Percentiles rank a stretch among this genome's conserved stretches.
phyloP scores from a whole-genome alignment of 1,140 invertebrate genomes.

The Pachypsylla venusta region DNA sequence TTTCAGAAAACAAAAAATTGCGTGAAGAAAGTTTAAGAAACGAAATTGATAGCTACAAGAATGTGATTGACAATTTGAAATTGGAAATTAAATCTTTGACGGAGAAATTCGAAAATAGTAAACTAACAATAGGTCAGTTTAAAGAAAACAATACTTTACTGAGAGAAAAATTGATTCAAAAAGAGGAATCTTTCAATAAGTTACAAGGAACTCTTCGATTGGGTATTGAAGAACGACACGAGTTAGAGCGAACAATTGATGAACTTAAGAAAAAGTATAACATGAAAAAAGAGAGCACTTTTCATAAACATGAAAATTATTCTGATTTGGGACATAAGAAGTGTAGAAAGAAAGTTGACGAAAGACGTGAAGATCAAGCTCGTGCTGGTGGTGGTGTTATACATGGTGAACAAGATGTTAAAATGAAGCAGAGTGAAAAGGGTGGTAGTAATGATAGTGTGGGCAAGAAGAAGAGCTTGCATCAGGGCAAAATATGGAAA shows the following conservation, averaged over 20 bases:
- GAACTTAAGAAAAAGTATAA: neutral
- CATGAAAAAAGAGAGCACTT: too few species aligned
- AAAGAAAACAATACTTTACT: neutral
- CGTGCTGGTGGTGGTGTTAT: too few species aligned
- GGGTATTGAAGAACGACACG: neutral
- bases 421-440: too few species aligned
- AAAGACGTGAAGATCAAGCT: too few species aligned
- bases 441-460: too few species aligned
- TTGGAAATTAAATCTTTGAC: neutral
- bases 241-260: neutral
- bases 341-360: too few species aligned
- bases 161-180: neutral
- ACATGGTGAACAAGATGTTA: too few species aligned
- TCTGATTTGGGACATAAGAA: too few species aligned
- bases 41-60: neutral
- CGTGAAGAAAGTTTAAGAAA: neutral
- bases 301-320: too few species aligned
- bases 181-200: neutral
- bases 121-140: neutral
- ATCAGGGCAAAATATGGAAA: too few species aligned
- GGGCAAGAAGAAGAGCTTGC: too few species aligned
- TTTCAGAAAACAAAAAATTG: neutral
- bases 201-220: neutral
- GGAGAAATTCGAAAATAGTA: neutral
- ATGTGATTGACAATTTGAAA: neutral